phyloP scores from a whole-genome alignment of 2,113 vertebrate genomes.

The Hypocryptadius cinnamomeus region DNA sequence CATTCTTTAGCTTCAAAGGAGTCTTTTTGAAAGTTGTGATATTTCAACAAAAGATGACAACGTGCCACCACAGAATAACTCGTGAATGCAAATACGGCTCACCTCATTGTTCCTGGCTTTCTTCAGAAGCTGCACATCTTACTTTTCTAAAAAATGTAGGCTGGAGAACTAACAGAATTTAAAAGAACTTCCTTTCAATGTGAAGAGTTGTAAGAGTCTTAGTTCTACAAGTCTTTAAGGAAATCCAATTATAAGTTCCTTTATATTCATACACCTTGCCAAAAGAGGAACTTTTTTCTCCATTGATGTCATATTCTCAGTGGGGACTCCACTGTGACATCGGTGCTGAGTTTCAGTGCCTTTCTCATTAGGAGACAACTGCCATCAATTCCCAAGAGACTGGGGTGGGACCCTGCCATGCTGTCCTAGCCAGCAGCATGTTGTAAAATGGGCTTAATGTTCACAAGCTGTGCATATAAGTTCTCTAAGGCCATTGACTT shows the following conservation, averaged over 20 bases:
- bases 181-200: slow-evolving; percentile 73
- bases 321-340: slow-evolving; percentile 63
- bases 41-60: slow-evolving; percentile 78
- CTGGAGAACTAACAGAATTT: slow-evolving; percentile 76
- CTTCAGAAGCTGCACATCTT: slow-evolving; percentile 75
- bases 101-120: slow-evolving; percentile 73
- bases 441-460: neutral
- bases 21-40: slow-evolving; percentile 72
- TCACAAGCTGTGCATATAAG: neutral
- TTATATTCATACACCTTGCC: slow-evolving; percentile 73
- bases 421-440: neutral
- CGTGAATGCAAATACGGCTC: slow-evolving; percentile 74
- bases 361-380: slow-evolving; percentile 69
- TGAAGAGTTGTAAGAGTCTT: slow-evolving; percentile 71
- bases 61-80: slow-evolving; percentile 74
- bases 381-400: slow-evolving; percentile 18
- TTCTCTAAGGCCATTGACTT: neutral
- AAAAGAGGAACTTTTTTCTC: slow-evolving; percentile 69
- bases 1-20: slow-evolving; percentile 74
- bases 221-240: slow-evolving; percentile 73
- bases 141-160: slow-evolving; percentile 74
- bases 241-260: slow-evolving; percentile 77
- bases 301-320: slow-evolving; percentile 71
- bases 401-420: neutral
- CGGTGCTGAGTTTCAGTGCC: slow-evolving; percentile 57